These are phyloP conservation scores for Rhadinocentrus ornatus DNA, from an alignment of 2,797 vertebrate genomes.

Conservation along the genomic window DNA sequence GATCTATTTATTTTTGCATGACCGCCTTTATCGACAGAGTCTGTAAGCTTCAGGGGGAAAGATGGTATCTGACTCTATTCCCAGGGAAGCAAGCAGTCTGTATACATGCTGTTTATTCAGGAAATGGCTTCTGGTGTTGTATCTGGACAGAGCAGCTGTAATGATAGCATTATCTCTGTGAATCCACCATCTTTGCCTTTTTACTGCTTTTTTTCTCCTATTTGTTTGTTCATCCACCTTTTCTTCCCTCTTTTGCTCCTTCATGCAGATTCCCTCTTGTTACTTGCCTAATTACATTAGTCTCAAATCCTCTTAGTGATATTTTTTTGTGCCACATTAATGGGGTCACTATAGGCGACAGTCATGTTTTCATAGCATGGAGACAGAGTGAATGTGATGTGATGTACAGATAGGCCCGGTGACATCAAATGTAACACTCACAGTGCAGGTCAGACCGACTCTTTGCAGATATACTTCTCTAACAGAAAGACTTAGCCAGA, in stretches of 20 bases:
- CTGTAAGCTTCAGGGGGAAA: slow-evolving; percentile 66
- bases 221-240: slow-evolving; percentile 29
- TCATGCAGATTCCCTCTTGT: slow-evolving; percentile 42
- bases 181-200: slow-evolving; percentile 35
- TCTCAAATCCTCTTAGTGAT: slow-evolving; percentile 56
- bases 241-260: slow-evolving; percentile 25
- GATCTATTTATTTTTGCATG: slow-evolving; percentile 82
- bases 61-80: slow-evolving; percentile 71
- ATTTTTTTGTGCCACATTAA: slow-evolving; percentile 42
- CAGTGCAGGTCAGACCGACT: slow-evolving; percentile 12
- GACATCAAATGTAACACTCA: slow-evolving; percentile 25
- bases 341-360: slow-evolving; percentile 20
- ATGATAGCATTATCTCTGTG: slow-evolving; percentile 50
- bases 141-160: slow-evolving; percentile 69
- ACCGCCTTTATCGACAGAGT: slow-evolving; percentile 70
- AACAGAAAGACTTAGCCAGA: slow-evolving; percentile 24
- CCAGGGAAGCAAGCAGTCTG: slow-evolving; percentile 60
- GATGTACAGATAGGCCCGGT: slow-evolving; percentile 20
- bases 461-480: slow-evolving; percentile 30
- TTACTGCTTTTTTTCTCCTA: slow-evolving; percentile 35
- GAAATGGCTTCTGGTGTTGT: slow-evolving; percentile 49
- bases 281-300: slow-evolving; percentile 59
- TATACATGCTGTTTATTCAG: slow-evolving; percentile 59
- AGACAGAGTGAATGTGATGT: slow-evolving; percentile 27
- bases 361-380: slow-evolving; percentile 24